Conservation (phyloP, 2,888 invertebrate species). For the Luffia ferchaultella region DNA sequence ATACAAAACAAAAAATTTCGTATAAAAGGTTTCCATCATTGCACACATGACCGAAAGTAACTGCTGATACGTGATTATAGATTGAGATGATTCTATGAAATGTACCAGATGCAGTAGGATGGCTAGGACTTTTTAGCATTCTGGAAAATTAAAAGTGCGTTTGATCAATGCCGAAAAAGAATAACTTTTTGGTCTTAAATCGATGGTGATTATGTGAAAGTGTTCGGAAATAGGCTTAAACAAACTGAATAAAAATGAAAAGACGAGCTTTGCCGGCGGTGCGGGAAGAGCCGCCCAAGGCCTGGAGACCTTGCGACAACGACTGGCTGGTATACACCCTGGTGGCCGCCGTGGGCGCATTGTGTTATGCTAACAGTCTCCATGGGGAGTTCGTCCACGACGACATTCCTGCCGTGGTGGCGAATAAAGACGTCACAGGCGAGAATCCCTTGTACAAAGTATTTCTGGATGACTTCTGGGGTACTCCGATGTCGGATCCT, state of each 20-base stretch:
- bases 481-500: conserved; percentile 84
- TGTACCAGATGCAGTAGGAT: neutral
- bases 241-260: conserved; percentile 57
- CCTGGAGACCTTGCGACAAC: conserved; percentile 38
- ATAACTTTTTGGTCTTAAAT: too few relatives aligned
- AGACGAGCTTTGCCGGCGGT: conserved; percentile 51
- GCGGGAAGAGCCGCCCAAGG: conserved; percentile 46
- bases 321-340: conserved; percentile 71
- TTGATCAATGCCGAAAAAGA: too few relatives aligned
- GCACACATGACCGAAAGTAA: too few relatives aligned
- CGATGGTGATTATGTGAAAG: too few relatives aligned
- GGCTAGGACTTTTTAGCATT: neutral
- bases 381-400: conserved; percentile 88
- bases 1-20: neutral
- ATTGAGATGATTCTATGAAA: neutral
- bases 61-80: too few relatives aligned
- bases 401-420: conserved; percentile 84
- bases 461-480: conserved; percentile 88
- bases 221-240: too few relatives aligned
- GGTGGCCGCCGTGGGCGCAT: conserved; percentile 71
- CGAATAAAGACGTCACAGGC: conserved; percentile 82
- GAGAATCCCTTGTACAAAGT: conserved; percentile 68
- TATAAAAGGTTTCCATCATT: neutral
- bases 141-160: too few relatives aligned
- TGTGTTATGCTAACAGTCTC: conserved; percentile 77